These are phyloP conservation scores for Mesitornis unicolor DNA, from an alignment of 2,113 vertebrate genomes.

Conservation along the genomic window DNA sequence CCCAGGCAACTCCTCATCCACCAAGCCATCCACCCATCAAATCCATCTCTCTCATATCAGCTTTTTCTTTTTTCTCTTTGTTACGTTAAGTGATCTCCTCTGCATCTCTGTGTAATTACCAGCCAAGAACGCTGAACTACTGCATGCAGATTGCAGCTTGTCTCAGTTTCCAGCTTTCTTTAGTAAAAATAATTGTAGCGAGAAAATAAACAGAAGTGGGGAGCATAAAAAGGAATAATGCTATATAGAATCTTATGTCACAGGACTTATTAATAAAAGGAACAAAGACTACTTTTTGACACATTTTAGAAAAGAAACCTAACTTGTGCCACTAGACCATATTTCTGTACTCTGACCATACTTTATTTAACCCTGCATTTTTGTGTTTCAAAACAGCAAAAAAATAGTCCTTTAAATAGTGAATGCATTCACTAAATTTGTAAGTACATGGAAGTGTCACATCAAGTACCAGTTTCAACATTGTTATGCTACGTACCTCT, in stretches of 20 bases:
- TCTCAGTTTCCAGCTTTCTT: background rate
- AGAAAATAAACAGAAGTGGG: background rate
- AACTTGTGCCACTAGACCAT: background rate
- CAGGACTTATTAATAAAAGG: background rate
- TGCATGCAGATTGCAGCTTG: background rate
- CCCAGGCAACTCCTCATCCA: background rate
- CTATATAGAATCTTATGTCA: background rate
- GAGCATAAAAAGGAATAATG: background rate
- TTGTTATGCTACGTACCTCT: background rate
- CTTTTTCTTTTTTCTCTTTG: background rate
- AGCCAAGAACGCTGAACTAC: background rate
- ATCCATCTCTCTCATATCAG: background rate
- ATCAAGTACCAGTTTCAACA: background rate
- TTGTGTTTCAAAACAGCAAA: background rate
- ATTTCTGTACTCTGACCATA: background rate
- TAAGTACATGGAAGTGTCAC: background rate
- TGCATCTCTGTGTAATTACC: background rate
- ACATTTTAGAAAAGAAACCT: background rate
- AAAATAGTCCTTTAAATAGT: background rate
- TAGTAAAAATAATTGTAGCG: background rate
- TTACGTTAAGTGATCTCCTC: background rate
- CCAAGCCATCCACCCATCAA: background rate
- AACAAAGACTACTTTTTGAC: background rate
- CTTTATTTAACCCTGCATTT: background rate
- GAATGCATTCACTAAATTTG: background rate